Conservation (phyloP, 2,888 invertebrate genomes). For the Noctua comes region DNA sequence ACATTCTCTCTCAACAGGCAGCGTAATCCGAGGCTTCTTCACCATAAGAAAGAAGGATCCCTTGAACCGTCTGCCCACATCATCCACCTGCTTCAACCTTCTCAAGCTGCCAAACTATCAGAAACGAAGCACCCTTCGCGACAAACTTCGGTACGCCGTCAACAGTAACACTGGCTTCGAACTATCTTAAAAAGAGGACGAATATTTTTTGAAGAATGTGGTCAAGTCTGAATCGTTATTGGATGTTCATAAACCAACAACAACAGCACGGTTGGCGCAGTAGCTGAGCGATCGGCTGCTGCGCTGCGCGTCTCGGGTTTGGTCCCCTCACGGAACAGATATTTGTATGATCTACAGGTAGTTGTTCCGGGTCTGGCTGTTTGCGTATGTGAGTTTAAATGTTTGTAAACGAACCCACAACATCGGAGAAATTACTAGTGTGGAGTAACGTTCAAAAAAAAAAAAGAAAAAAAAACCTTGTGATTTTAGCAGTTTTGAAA, state of each 20-base stretch:
- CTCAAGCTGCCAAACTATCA: constrained; percentile 99
- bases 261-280: background rate
- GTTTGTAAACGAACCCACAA: background rate
- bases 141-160: constrained; percentile 99
- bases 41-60: constrained; percentile 98
- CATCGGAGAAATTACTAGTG: background rate
- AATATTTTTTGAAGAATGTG: constrained; percentile 11
- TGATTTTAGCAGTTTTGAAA: background rate
- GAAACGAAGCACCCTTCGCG: constrained; percentile 97
- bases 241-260: constrained; percentile 1
- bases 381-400: background rate
- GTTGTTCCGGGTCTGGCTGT: background rate
- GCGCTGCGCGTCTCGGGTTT: background rate
- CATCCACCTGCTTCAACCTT: constrained; percentile 99
- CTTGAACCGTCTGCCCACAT: constrained; percentile 98
- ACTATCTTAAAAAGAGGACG: constrained; percentile 92
- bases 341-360: background rate
- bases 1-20: constrained; percentile 90
- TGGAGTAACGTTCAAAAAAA: background rate
- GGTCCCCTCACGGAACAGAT: background rate
- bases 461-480: background rate
- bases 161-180: constrained; percentile 99
- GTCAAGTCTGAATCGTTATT: constrained; percentile 25
- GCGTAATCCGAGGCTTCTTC: constrained; percentile 99
- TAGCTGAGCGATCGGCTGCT: background rate